These are phyloP conservation scores for Phyllotreta striolata DNA, from an alignment of 2,888 invertebrate genomes.

Conservation along the genomic window DNA sequence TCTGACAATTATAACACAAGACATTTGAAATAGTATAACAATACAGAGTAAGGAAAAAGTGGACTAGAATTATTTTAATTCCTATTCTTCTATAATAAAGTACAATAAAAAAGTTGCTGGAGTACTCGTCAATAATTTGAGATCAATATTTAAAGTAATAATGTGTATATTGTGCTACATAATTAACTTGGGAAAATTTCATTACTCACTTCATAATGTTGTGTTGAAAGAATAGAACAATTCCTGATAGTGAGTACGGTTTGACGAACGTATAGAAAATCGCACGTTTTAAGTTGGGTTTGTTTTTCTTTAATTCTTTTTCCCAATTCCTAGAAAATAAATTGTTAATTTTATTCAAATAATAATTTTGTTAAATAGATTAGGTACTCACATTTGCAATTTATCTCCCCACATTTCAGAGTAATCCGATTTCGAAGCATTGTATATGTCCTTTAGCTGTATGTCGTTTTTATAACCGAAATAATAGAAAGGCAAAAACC, in stretches of 20 bases:
- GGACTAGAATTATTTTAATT: no score
- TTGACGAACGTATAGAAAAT: conserved; percentile 69
- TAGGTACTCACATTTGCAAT: conserved; percentile 64
- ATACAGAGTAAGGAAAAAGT: no score
- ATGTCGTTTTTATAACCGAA: conserved; percentile 70
- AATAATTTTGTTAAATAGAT: background rate
- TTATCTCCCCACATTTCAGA: conserved; percentile 71
- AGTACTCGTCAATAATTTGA: no score
- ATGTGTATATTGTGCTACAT: background rate
- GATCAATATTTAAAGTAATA: background rate
- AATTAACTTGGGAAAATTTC: background rate
- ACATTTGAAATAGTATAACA: no score
- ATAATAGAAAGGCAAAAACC: conserved; percentile 70
- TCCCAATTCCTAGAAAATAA: conserved; percentile 65
- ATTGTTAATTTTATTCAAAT: background rate
- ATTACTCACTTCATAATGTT: conserved; percentile 66
- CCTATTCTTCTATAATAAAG: no score
- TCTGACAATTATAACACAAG: conserved; percentile 60
- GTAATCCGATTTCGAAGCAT: conserved; percentile 66
- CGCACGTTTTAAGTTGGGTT: conserved; percentile 69
- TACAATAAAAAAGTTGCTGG: no score
- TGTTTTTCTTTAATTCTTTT: conserved; percentile 65
- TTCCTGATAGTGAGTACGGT: conserved; percentile 68
- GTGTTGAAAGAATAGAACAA: conserved; percentile 66
- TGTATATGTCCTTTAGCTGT: conserved; percentile 71